Base-by-base conservation (phyloP, 2,888 invertebrate species). In the Hermaeophaga mercurialis region DNA sequence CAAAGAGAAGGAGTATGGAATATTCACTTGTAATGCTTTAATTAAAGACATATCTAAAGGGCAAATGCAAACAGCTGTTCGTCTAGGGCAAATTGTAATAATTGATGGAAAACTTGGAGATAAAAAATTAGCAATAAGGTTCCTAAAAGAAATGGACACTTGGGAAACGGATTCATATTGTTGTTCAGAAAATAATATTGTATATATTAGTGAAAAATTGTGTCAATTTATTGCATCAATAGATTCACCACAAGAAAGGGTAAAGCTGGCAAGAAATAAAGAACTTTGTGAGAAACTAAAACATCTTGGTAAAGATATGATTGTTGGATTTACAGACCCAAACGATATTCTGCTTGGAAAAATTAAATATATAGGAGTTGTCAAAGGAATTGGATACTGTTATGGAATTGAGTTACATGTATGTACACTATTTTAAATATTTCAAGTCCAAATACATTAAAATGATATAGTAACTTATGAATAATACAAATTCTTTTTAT, bases 331-430 rank as follows among this genome's bases (percentile, higher is more conserved):
- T 61, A 69, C 74, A 24, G 71, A 72, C 54, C 69, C 68, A 34
- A 68, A 71, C 53, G 69, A 72, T 50, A 65, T 74, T 44, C 63
- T 70, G 39, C 67, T 77, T 47, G 77, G 80, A 19, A 77, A 78
- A 59, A 80, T 85, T 46, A 79, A 79, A 63, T 84, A 79, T 66
- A 81, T 84, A 65, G 84, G 84, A 24, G 72, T 75, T 44, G 82
- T 83, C 47, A 72, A 76, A 55, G 80, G 84, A 58, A 72, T 83
- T 48, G 82, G 84, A 61, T 80, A 80, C 68, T 82, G 81, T 69
- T 80, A 81, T 70, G 84, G 83, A 41, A 75, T 85, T 58, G 81
- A 83, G 67, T 67, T 85, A 66, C 75, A 82, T 80, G 84, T 84
- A 76, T 78, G 74, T 73, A 52, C 3, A n/a, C n/a, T n/a, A n/a